Base-by-base conservation (phyloP, 2,113 vertebrate species). In the Aptenodytes forsteri region DNA sequence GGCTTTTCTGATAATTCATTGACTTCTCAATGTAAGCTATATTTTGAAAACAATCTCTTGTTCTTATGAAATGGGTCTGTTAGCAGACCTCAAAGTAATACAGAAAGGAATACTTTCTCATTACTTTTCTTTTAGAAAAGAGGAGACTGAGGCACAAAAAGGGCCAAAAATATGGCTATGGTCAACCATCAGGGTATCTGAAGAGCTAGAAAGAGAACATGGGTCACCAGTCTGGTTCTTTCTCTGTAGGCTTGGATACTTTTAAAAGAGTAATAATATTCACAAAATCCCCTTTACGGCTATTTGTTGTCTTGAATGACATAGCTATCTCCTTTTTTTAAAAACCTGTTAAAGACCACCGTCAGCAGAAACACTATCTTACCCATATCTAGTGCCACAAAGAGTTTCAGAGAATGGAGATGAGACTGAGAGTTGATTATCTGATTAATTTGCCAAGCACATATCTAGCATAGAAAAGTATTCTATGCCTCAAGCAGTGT, bases 401-500 rank as follows among this genome's bases (percentile, higher is more conserved):
- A 91, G 47, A 79, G 59, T 93, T 93, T 95, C 89, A 94, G 67
- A 91, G 92, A 86, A 94, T 49, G 69, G 85, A 95, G 89, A 93
- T 87, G 85, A 96, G 77, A 59, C 72, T 79, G 83, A 69, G 90
- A 92, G 96, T 71, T 96, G 83, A 94, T 96, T 97, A 95, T 97
- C 96, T 96, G 94, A 96, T 95, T 97, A 98, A 97, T 96, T 97
- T 96, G 73, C 87, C 85, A 97, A 97, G 97, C 96, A 97, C 91
- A 97, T 96, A 96, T 97, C 91, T 66, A 97, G 75, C 96, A 97
- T 93, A 89, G 94, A 97, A 97, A 97, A 96, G 81, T 93, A 85
- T 96, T 97, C 93, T 94, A 59, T 97, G 96, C 98, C 97, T 98
- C 91, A 97, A 98, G 97, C 97, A 97, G 95, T 97, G 95, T 96